Conservation (phyloP, 2,113 vertebrate genomes). For the Machaerirhynchus nigripectus region DNA sequence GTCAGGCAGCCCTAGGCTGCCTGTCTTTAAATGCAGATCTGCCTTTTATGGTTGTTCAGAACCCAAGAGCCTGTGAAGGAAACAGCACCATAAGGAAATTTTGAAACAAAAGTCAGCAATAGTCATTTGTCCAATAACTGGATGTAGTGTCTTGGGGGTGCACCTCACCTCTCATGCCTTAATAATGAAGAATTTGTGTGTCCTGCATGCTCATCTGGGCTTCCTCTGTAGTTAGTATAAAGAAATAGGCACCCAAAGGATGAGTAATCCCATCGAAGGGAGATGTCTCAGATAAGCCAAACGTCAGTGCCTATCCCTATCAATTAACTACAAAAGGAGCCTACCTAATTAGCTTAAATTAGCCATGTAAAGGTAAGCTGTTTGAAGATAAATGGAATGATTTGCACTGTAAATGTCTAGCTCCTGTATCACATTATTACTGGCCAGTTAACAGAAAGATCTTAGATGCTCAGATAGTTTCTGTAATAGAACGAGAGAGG, state of each 20-base stretch:
- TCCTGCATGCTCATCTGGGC: neutral
- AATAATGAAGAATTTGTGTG: neutral
- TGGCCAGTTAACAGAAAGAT: conserved; percentile 14
- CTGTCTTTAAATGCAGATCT: neutral
- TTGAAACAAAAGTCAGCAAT: neutral
- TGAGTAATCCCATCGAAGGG: neutral
- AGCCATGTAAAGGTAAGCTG: conserved; percentile 36
- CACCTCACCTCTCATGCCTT: neutral
- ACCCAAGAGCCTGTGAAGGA: neutral
- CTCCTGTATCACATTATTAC: conserved; percentile 25
- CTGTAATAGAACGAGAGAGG: neutral
- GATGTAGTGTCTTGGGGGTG: neutral
- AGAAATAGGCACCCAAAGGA: neutral
- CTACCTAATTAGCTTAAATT: conserved; percentile 45
- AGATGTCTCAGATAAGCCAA: conserved; percentile 26
- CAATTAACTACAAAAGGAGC: conserved; percentile 44
- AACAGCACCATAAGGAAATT: neutral
- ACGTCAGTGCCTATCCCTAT: neutral
- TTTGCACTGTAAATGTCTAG: conserved; percentile 24
- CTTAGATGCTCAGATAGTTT: neutral
- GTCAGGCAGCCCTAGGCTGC: neutral
- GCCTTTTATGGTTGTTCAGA: neutral
- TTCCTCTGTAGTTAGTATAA: neutral
- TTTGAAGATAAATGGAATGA: conserved; percentile 44
- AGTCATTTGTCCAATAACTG: neutral